Base-by-base conservation (phyloP, 1,140 invertebrate species). In the Magallana angulata region DNA sequence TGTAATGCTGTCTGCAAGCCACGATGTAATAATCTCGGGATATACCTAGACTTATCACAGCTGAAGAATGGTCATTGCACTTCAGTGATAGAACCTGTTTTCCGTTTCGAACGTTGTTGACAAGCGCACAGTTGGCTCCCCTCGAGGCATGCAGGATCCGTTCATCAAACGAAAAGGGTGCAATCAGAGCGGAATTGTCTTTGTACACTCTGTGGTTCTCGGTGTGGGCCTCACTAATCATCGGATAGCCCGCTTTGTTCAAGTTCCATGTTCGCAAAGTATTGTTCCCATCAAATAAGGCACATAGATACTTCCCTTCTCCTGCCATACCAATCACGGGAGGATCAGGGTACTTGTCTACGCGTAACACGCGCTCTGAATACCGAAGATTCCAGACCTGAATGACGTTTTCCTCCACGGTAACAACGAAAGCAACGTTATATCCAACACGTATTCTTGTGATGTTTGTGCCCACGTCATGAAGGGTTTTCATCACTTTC, bases 1-100 rank as follows among this genome's bases (percentile, higher is more conserved):
- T 92, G 76, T 92, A 93, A 48, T 93, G 92, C 76, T 93, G 93
- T 62, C 92, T 88, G 82, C 91, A 92, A 24, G 91, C 93, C 16
- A 94, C 30, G 64, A 94, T 91, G 86, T 91, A 93, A 86, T 94
- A 94, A 82, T 94, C 94, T 12, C 92, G 85, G 3, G 93, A 92
- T 11, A 92, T 89, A 8, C 91, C 94, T 58, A 94, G 76, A 12
- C 93, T 91, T 9, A 90, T 90, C 9, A 94, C 91, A 1, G 92
- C 92, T 0, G 93, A 93, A 0, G 93, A 92, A 57, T 90, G 87
- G 2, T 94, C 92, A 82, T 92, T 88, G 59, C 93, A 94, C n/a
- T 91, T 88, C 58, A 94, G 85, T 9, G 76, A 92, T 62, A 91
- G 92, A 8, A 94, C 86, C 14, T 93, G 87, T 85, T 92, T 91